Percentiles rank a stretch among this genome's conserved stretches.
These are phyloP conservation scores for Eciton burchellii DNA, from an alignment of 1,140 invertebrate species.

Conservation along the genomic window DNA sequence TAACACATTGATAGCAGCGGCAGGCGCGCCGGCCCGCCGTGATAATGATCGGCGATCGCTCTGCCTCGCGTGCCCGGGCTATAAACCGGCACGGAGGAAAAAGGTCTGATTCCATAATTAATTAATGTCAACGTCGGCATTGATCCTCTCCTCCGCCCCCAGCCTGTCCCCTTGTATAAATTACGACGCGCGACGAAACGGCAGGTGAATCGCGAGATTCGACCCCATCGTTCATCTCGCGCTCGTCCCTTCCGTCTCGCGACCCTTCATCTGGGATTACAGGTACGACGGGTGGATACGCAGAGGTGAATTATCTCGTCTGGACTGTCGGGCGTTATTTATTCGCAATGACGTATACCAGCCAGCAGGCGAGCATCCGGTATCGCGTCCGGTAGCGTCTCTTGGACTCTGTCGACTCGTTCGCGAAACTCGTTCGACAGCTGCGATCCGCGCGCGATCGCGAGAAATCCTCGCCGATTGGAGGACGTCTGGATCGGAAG, in stretches of 20 bases:
- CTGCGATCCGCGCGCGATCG: too few species aligned
- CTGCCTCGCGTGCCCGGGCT: not conserved
- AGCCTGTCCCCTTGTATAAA: slow-evolving; percentile 45
- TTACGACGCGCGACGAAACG: slow-evolving; percentile 44
- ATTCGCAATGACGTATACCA: slow-evolving; percentile 28
- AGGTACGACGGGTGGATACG: not conserved
- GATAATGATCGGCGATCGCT: slow-evolving; percentile 53
- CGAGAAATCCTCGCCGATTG: too few species aligned
- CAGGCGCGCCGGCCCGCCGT: slow-evolving; percentile 19
- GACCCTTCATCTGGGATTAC: slow-evolving; percentile 7
- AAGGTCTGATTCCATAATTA: slow-evolving; percentile 62
- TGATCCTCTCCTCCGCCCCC: too few species aligned
- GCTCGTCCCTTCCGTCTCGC: slow-evolving; percentile 7
- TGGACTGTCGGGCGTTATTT: slow-evolving; percentile 34
- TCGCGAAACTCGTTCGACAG: too few species aligned
- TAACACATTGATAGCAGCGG: slow-evolving; percentile 51
- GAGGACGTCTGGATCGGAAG: too few species aligned
- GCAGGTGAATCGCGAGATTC: slow-evolving; percentile 34
- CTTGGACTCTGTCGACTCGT: not conserved
- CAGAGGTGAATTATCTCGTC: slow-evolving; percentile 13
- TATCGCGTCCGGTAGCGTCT: not conserved
- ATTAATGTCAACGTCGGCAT: slow-evolving; percentile 59
- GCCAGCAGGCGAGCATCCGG: too few species aligned
- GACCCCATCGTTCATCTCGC: slow-evolving; percentile 46
- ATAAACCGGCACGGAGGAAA: slow-evolving; percentile 17